Evolutionary conservation across 2,113 vertebrate genomes (phyloP).

Genomic region (Tragelaphus imberbis): DNA sequence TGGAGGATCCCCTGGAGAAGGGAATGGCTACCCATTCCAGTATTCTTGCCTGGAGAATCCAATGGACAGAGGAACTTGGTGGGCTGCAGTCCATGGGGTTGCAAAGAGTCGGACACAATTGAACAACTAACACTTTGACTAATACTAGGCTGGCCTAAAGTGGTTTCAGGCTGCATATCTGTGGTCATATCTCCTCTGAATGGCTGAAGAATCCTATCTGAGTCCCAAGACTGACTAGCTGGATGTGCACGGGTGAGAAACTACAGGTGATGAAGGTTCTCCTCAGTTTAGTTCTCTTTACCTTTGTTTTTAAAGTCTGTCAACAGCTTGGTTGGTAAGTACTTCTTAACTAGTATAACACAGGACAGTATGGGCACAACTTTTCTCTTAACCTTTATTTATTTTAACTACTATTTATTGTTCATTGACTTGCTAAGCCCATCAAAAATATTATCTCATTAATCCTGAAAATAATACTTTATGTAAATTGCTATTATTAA

Average conservation of each 20-base stretch:
- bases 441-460: not conserved
- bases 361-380: not conserved
- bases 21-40: not conserved
- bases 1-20: not conserved
- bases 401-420: not conserved
- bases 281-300: not conserved
- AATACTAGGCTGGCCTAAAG: not conserved
- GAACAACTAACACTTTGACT: not conserved
- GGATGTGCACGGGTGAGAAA: not conserved
- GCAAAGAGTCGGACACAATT: not conserved
- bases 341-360: not conserved
- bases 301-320: not conserved
- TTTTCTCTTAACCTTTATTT: not conserved
- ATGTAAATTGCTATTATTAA: not conserved
- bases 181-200: not conserved
- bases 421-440: not conserved
- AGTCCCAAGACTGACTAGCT: not conserved
- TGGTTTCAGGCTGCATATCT: not conserved
- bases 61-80: not conserved
- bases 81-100: not conserved
- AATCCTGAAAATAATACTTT: not conserved
- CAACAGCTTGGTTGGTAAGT: not conserved
- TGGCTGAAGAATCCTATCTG: not conserved
- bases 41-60: not conserved
- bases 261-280: not conserved